Base-by-base conservation (phyloP, 2,113 vertebrate genomes). In the Lampris megalopsis region DNA sequence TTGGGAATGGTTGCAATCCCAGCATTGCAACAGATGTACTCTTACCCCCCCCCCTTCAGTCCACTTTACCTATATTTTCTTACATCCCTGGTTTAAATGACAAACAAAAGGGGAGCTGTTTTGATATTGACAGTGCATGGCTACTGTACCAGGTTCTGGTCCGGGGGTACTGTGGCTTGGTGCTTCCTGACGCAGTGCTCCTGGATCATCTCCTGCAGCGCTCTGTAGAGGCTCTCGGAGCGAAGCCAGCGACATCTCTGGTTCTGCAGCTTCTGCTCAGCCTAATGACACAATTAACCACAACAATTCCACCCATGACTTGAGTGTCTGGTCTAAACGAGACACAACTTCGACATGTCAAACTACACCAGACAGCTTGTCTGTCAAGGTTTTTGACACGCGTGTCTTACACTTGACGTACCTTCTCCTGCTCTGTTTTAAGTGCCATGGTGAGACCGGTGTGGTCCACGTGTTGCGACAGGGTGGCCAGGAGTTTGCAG, bases 121-220 rank as follows among this genome's bases (percentile, higher is more conserved):
- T 24, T 24, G 24, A 24, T 24, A 24, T 24, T 24, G 50, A 13
- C 4, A 10, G 5, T 53, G 4, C 47, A 9, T 1, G 48, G 73
- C 4, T 40, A 9, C 36, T 48, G 11, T 73, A 96, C 96, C 94
- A 94, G 94, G 75, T 86, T 94, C 68, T 96, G 92, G 13, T 95
- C 93, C 5, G 90, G 80, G 4, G 88, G 79, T 9, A 91, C 68
- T 6, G 75, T 75, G 41, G 85, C 59, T 2, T 92, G 92, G 47
- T 91, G 88, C 63, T 89, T 92, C 80, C 85, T 93, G 64, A 95
- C 91, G 47, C 77, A 92, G 76, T 94, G 88, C 2, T 96, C 94
- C 73, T 94, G 86, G 57, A 95, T 88, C 82, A 96, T 94, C 81
- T 97, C 96, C 56, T 93, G 92, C 77, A 97, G 88, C 7, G 92